These are phyloP conservation scores for Macrobrachium nipponense DNA, from an alignment of 1,140 invertebrate species.

Conservation along the genomic window DNA sequence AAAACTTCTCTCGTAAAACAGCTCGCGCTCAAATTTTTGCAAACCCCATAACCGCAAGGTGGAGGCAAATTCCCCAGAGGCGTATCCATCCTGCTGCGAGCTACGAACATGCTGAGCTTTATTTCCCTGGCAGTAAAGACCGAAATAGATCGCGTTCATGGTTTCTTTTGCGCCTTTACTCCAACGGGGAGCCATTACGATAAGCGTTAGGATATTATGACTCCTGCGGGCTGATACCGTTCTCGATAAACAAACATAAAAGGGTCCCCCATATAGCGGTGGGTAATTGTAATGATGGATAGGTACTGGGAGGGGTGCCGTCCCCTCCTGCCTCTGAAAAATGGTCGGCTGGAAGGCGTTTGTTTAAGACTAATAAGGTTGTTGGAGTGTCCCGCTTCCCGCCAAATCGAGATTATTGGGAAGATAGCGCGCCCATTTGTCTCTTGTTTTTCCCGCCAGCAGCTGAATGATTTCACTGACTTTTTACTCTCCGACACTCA, in stretches of 20 bases:
- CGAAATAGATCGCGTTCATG: too few relatives aligned
- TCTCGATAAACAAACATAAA: conserved; percentile 58
- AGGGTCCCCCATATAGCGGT: conserved; percentile 39
- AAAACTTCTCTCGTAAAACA: conserved; percentile 56
- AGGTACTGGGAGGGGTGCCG: background rate
- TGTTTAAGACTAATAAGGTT: background rate
- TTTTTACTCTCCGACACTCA: too few relatives aligned
- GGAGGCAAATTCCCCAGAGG: conserved; percentile 5
- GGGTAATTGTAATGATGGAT: conserved; percentile 54
- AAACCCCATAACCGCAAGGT: conserved; percentile 58
- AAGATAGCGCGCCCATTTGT: conserved; percentile 4
- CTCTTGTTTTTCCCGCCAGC: background rate
- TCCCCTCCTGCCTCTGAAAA: background rate
- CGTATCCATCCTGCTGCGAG: background rate
- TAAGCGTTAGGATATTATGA: conserved; percentile 54
- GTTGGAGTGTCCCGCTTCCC: conserved; percentile 15
- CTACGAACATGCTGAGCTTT: background rate
- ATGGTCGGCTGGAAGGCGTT: background rate
- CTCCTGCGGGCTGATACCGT: conserved; percentile 38
- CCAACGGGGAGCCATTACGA: conserved; percentile 32
- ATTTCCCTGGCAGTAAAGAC: background rate
- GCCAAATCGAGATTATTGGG: background rate
- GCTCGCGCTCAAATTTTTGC: conserved; percentile 55
- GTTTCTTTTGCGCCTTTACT: background rate
- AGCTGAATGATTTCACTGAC: background rate